Evolutionary conservation across 2,113 vertebrate species (phyloP).

Genomic region (Rhinichthys klamathensis): DNA sequence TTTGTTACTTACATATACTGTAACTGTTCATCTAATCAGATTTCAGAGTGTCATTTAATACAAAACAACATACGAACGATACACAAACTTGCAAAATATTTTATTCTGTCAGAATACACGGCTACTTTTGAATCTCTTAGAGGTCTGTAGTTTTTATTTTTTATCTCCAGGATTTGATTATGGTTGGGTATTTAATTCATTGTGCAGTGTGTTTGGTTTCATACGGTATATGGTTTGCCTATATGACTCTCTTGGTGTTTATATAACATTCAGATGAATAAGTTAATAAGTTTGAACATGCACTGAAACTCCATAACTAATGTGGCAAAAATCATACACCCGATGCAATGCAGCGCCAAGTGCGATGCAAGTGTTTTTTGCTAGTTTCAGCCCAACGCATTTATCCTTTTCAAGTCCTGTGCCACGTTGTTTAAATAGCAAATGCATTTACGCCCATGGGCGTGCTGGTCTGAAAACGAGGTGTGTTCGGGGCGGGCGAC

Average conservation of each 20-base stretch:
- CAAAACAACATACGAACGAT: background rate
- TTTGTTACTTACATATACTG: background rate
- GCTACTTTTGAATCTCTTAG: background rate
- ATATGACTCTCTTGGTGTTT: background rate
- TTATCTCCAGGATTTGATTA: background rate
- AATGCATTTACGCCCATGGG: no score
- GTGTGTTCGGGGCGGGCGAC: no score
- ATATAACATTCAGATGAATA: background rate
- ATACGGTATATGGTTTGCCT: background rate
- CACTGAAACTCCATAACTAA: background rate
- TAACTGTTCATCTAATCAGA: background rate
- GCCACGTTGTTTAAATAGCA: no score
- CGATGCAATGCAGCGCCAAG: no score
- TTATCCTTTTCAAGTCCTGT: no score
- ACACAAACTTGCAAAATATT: background rate
- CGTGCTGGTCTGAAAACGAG: no score
- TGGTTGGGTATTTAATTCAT: background rate
- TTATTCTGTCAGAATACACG: background rate
- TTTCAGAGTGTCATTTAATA: background rate
- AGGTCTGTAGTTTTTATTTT: no score
- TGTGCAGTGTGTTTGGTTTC: background rate
- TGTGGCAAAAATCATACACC: no score
- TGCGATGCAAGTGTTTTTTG: no score
- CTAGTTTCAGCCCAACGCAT: no score
- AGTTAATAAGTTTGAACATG: conserved; percentile 2